Conservation (phyloP, 92 coral and sea anemone genomes). For the Parazoanthus swiftii region DNA sequence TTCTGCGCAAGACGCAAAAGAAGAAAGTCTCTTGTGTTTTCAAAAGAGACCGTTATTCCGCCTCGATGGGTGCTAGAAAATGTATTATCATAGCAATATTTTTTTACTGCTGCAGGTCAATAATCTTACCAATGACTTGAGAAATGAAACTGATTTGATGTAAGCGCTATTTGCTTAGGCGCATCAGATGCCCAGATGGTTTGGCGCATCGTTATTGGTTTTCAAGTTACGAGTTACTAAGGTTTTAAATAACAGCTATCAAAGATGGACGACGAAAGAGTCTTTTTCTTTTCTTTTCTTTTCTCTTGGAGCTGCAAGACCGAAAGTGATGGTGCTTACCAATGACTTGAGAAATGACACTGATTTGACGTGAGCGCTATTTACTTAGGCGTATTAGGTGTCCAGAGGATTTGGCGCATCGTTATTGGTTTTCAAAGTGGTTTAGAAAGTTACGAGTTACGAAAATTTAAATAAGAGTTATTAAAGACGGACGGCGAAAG, state of each 20-base stretch:
- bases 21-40: neutral
- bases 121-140: neutral
- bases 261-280: neutral
- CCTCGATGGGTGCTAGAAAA: neutral
- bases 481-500: neutral
- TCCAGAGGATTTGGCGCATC: neutral
- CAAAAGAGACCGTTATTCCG: neutral
- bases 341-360: neutral
- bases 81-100: neutral
- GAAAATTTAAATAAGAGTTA: neutral
- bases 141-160: neutral
- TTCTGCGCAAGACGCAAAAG: too few relatives aligned
- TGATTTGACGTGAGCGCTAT: neutral
- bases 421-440: neutral
- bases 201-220: neutral
- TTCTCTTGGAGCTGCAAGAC: too few relatives aligned
- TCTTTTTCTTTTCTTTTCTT: too few relatives aligned
- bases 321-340: too few relatives aligned
- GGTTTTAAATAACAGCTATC: neutral
- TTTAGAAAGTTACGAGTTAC: neutral
- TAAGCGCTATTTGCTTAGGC: neutral
- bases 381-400: neutral
- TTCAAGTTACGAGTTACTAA: neutral
- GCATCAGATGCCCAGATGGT: neutral
- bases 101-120: neutral